Conservation (phyloP, 2,888 invertebrate genomes). For the Phasia obesa region DNA sequence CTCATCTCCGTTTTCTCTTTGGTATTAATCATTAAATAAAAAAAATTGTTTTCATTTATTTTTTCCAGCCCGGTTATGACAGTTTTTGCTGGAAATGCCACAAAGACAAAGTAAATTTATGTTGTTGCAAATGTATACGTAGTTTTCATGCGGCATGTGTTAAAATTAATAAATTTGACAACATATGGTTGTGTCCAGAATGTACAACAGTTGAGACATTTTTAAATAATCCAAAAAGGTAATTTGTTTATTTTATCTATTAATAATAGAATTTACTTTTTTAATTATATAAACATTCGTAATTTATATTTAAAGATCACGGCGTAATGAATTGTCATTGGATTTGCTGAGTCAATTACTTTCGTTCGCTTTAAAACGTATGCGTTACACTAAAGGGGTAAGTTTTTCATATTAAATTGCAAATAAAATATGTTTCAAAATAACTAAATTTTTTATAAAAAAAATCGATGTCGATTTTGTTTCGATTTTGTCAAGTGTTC, state of each 20-base stretch:
- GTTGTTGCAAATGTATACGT: conserved; percentile 92
- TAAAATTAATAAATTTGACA: conserved; percentile 82
- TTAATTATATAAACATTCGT: not conserved
- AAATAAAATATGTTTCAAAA: not conserved
- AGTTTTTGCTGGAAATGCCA: conserved; percentile 97
- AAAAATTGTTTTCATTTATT: conserved; percentile 6
- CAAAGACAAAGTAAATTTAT: conserved; percentile 85
- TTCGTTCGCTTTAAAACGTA: conserved; percentile 89
- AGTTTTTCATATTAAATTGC: conserved; percentile 75
- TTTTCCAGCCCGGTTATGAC: conserved; percentile 85
- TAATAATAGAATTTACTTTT: not conserved
- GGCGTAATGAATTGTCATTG: conserved; percentile 77
- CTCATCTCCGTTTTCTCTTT: no score
- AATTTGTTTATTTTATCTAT: conserved; percentile 34
- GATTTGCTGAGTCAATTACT: conserved; percentile 90
- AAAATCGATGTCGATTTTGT: no score
- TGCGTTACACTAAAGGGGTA: conserved; percentile 92
- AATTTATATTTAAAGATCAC: conserved; percentile 72
- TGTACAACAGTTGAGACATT: conserved; percentile 87
- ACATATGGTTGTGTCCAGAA: conserved; percentile 93
- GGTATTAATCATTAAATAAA: no score
- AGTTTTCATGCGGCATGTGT: conserved; percentile 93
- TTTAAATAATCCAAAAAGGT: conserved; percentile 78
- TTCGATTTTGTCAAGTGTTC: no score
- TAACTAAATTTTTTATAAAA: no score